Percentiles rank a stretch among this genome's conserved stretches.
phyloP scores from a whole-genome alignment of 2,113 vertebrate genomes.

The Nansenia antarctica region DNA sequence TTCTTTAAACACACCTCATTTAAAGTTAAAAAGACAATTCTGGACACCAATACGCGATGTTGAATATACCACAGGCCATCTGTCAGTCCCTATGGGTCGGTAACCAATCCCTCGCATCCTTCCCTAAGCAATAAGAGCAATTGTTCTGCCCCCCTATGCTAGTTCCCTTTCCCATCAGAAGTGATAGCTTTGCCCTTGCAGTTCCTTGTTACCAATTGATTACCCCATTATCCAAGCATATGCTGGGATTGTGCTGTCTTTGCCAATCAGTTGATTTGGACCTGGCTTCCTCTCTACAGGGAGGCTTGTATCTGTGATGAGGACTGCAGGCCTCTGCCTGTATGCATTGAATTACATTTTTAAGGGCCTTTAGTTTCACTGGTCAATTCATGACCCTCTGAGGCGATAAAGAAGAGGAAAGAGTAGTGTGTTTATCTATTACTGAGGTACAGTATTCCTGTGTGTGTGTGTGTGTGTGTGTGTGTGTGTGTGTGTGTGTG shows the following conservation, averaged over 20 bases:
- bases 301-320: not conserved
- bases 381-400: no score
- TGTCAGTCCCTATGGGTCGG: not conserved
- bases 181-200: conserved; percentile 13
- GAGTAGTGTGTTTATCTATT: no score
- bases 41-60: no score
- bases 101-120: not conserved
- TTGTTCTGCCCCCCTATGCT: not conserved
- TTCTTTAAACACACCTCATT: no score
- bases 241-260: conserved; percentile 51
- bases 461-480: conserved; percentile 17
- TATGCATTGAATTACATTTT: no score
- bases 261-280: conserved; percentile 46
- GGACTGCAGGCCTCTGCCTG: no score
- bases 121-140: not conserved
- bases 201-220: conserved; percentile 30
- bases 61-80: no score
- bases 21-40: no score
- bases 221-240: conserved; percentile 44
- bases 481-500: conserved; percentile 2
- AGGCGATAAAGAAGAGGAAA: no score
- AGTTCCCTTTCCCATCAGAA: conserved; percentile 6
- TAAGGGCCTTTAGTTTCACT: no score
- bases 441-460: not conserved
- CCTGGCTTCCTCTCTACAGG: conserved; percentile 24